Conservation (phyloP, 2,888 invertebrate species). For the Ferdinandea cuprea region DNA sequence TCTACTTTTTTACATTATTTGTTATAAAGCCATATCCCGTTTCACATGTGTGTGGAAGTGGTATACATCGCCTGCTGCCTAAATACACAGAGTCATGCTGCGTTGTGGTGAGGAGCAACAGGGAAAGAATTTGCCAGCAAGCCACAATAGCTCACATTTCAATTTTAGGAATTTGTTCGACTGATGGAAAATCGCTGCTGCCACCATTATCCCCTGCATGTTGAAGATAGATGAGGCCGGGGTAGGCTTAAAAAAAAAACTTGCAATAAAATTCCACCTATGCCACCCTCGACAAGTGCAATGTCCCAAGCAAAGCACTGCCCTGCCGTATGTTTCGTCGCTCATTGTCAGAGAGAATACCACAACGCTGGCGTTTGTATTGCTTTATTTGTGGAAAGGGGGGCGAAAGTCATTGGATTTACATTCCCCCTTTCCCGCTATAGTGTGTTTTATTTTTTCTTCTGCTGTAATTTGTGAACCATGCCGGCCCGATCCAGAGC, state of each 20-base stretch:
- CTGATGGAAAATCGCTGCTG: constrained; percentile 57
- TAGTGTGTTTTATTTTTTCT: too few relatives aligned
- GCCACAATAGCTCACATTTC: constrained; percentile 70
- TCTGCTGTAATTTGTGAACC: constrained; percentile 58
- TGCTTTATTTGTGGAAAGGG: constrained; percentile 18
- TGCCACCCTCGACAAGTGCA: constrained; percentile 29
- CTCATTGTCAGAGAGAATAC: constrained; percentile 43
- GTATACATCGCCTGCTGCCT: constrained; percentile 15
- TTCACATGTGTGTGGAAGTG: constrained; percentile 25
- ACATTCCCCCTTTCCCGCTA: constrained; percentile 4
- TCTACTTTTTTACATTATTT: constrained; percentile 26
- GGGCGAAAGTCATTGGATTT: constrained; percentile 33
- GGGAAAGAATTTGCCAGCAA: constrained; percentile 13
- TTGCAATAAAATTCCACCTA: constrained; percentile 61
- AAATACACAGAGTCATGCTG: neutral
- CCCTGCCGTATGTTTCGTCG: constrained; percentile 8
- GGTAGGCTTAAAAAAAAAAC: constrained; percentile 41
- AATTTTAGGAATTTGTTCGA: constrained; percentile 68
- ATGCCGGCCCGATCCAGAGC: constrained; percentile 1
- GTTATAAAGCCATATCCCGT: constrained; percentile 64
- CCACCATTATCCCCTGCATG: constrained; percentile 17
- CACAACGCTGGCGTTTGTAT: constrained; percentile 27
- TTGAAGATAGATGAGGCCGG: neutral
- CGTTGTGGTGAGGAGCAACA: constrained; percentile 15
- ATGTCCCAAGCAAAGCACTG: constrained; percentile 42